Evolutionary conservation across 2,797 vertebrate genomes (phyloP).

Genomic region (Coluber constrictor): DNA sequence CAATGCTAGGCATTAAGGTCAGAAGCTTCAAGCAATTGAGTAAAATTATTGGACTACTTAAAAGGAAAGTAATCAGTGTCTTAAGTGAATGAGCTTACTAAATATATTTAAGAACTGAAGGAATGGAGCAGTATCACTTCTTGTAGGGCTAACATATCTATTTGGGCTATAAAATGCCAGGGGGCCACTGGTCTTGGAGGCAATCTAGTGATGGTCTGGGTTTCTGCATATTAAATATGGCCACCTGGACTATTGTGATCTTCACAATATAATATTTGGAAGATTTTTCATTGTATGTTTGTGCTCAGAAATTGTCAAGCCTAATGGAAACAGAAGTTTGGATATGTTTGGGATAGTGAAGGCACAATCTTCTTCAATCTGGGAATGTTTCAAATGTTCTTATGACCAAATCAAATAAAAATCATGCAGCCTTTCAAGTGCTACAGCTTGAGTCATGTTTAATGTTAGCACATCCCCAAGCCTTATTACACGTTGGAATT

Average conservation of each 20-base stretch:
- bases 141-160: not conserved
- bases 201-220: not conserved
- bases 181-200: not conserved
- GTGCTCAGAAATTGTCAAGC: not conserved
- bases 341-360: not conserved
- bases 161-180: not conserved
- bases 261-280: not conserved
- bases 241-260: not conserved
- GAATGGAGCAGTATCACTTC: not conserved
- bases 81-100: not conserved
- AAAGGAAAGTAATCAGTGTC: not conserved
- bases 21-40: not conserved
- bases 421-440: not conserved
- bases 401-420: not conserved
- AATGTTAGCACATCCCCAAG: not conserved
- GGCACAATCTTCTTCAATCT: not conserved
- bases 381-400: not conserved
- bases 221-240: not conserved
- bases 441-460: not conserved
- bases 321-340: not conserved
- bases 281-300: not conserved
- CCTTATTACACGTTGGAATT: too few species aligned
- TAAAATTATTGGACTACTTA: not conserved
- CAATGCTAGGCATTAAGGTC: not conserved
- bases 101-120: constrained; percentile 11